phyloP scores from a whole-genome alignment of 2,113 vertebrate genomes.

The Rhinolophus sinicus region DNA sequence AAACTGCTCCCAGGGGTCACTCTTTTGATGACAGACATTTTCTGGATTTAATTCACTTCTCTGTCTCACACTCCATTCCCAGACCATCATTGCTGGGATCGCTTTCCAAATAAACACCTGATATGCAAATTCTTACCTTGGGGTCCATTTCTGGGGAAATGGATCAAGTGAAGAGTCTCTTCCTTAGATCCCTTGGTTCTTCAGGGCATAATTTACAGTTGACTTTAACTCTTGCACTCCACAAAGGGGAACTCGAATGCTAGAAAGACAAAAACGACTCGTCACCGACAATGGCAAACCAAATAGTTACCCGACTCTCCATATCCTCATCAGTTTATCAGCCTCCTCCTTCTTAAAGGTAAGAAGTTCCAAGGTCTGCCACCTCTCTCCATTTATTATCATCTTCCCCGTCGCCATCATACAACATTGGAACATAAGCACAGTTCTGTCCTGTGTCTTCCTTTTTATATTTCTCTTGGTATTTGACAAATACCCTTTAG shows the following conservation, averaged over 20 bases:
- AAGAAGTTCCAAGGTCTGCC: not conserved
- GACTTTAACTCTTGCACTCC: not conserved
- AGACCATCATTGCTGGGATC: not conserved
- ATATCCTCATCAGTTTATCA: not conserved
- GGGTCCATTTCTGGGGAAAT: not conserved
- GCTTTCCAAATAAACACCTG: not conserved
- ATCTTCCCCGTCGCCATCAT: not conserved
- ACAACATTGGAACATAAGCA: not conserved
- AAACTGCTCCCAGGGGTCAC: not conserved
- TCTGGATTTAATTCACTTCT: not conserved
- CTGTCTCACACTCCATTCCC: not conserved
- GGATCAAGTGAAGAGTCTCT: not conserved
- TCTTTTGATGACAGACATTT: not conserved
- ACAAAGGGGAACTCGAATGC: not conserved
- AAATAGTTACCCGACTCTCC: not conserved
- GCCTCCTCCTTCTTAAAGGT: not conserved
- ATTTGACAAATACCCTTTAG: not conserved
- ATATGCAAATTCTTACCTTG: not conserved
- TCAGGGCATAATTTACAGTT: not conserved
- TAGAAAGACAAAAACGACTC: not conserved
- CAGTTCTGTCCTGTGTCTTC: fast-evolving
- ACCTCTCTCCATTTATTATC: not conserved
- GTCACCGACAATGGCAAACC: not conserved
- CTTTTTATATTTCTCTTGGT: not conserved
- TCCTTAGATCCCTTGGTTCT: not conserved